Percentiles rank a stretch among this genome's conserved stretches.
phyloP scores from a whole-genome alignment of 2,113 vertebrate genomes.

The Lepus americanus region DNA sequence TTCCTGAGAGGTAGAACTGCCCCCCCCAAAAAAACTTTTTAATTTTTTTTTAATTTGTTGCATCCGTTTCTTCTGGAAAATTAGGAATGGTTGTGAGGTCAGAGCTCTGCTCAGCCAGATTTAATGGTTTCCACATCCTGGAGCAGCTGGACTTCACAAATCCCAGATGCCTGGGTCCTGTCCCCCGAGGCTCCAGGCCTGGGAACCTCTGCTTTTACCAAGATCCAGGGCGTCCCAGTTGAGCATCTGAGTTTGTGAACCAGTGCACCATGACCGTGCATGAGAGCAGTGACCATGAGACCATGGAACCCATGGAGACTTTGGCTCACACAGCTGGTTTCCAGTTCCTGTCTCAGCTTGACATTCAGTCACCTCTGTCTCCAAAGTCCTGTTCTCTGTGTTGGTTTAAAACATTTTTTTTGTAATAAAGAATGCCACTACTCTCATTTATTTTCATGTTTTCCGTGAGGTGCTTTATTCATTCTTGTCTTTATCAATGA shows the following conservation, averaged over 20 bases:
- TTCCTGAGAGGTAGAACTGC: background rate
- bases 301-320: background rate
- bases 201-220: background rate
- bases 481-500: slow-evolving; percentile 42
- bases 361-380: background rate
- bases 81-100: slow-evolving; percentile 29
- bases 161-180: background rate
- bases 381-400: background rate
- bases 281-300: too few relatives aligned
- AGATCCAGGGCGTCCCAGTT: background rate
- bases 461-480: background rate
- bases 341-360: slow-evolving; percentile 48
- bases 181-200: background rate
- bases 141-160: slow-evolving; percentile 11
- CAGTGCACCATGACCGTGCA: too few relatives aligned
- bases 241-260: background rate
- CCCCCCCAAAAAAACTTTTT: background rate
- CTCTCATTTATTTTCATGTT: slow-evolving; percentile 1
- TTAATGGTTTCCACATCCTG: background rate
- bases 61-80: slow-evolving; percentile 1
- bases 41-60: background rate
- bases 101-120: background rate
- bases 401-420: background rate
- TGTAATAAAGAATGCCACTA: background rate
- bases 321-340: slow-evolving; percentile 33